Evolutionary conservation across 2,797 vertebrate genomes (phyloP).

Genomic region (Epinephelus coioides): DNA sequence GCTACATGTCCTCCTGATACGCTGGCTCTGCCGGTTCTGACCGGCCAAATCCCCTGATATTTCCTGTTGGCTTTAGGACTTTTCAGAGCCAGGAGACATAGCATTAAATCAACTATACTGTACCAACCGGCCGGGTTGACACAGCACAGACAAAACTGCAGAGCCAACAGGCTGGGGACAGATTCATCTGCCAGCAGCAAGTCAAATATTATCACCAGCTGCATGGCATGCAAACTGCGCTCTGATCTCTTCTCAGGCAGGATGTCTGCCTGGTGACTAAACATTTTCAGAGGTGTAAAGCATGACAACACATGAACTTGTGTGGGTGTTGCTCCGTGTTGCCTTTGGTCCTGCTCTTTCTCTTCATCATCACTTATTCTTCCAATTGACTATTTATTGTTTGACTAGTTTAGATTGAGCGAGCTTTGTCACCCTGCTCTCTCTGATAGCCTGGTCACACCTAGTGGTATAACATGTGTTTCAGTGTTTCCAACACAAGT

Average conservation of each 20-base stretch:
- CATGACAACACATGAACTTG: constrained; percentile 12
- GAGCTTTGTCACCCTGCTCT: neutral
- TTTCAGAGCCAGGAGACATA: constrained; percentile 40
- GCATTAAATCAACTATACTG: constrained; percentile 32
- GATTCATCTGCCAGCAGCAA: constrained; percentile 29
- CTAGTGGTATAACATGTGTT: too few relatives aligned
- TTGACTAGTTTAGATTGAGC: neutral
- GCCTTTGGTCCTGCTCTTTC: neutral
- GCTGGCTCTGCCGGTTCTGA: constrained; percentile 35
- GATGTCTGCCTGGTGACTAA: constrained; percentile 24
- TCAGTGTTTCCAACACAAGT: too few relatives aligned
- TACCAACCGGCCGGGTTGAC: constrained; percentile 33
- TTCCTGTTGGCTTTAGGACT: constrained; percentile 77
- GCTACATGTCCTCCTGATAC: constrained; percentile 15
- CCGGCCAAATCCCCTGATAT: constrained; percentile 72
- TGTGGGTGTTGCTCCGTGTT: neutral
- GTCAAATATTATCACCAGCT: constrained; percentile 40
- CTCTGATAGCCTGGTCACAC: neutral
- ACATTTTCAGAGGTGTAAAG: constrained; percentile 21
- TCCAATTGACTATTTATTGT: neutral
- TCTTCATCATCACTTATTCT: too few relatives aligned
- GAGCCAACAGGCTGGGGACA: constrained; percentile 35
- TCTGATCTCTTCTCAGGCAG: constrained; percentile 30
- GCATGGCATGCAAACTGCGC: constrained; percentile 23
- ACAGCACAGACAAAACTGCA: constrained; percentile 36